Evolutionary conservation across 1,140 invertebrate species (phyloP), one percentile per base, ranked within the genome.

Genomic region (Neodiprion fabricii): DNA sequence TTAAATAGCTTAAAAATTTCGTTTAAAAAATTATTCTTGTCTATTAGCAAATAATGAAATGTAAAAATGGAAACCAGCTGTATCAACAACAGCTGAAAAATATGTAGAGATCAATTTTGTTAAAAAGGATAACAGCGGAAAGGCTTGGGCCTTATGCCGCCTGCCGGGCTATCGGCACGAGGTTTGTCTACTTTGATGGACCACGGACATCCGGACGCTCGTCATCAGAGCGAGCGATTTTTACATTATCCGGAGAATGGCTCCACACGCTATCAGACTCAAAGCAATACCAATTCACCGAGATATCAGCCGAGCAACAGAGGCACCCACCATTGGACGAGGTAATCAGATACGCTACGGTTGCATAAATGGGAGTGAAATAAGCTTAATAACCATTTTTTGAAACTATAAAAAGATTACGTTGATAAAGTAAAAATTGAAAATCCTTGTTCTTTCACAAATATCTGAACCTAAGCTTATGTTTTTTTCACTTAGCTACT

Each of bases 101-200:
- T 40, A 40, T 40, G 1, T 40, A 40, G 28, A 40, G 28, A 40
- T 40, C 28, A 40, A 40, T 40, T 40, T 8, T 48, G 8, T 17
- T 49, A 67, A 68, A 71, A 53, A 74, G 61, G 72, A 21, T 76
- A 70, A 70, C 47, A 67, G 78, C 71, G 72, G 78, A 77, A 79
- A 81, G 81, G 79, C 77, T 84, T 74, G 71, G 81, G 80, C 85
- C 86, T 85, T 87, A 89, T 89, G 87, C 86, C 87, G 81, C 87
- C 86, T 83, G 87, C 85, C 86, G 87, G 85, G 85, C 78, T 85
- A 81, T 87, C 85, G 85, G 85, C 86, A 70, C 86, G 83, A 87
- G 86, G 86, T 82, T 87, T 87, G 83, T 86, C 85, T 86, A 86
- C 80, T 82, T 88, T 89, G 84, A 89, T 89, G 87, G 86, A 89